A percentile compares a stretch with the other conserved stretches of the same genome.
phyloP scores from a whole-genome alignment of 1,140 invertebrate species.

The Ceratosolen fusciceps region DNA sequence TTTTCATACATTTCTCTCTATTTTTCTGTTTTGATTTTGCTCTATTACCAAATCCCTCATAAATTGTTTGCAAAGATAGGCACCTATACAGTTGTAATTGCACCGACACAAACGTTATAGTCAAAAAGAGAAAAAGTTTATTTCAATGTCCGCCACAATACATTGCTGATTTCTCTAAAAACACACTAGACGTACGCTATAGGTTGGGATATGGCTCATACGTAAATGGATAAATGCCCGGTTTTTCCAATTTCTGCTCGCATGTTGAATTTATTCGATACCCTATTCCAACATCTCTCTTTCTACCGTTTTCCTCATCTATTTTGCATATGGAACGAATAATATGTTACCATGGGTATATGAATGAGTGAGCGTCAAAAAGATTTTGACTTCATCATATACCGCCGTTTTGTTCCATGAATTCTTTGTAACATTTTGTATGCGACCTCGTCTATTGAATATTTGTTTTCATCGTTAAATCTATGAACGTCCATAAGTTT shows the following conservation, averaged over 20 bases:
- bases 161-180: constrained; percentile 66
- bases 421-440: neutral
- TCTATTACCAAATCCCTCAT: neutral
- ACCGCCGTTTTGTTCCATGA: neutral
- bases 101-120: neutral
- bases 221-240: constrained; percentile 68
- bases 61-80: constrained; percentile 11
- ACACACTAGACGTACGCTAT: neutral
- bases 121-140: neutral
- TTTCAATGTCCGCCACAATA: constrained; percentile 67
- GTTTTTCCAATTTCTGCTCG: constrained; percentile 44
- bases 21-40: constrained; percentile 11
- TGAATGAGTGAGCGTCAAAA: constrained; percentile 41
- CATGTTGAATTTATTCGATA: constrained; percentile 14
- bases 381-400: constrained; percentile 42
- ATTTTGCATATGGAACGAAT: neutral
- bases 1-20: constrained; percentile 55
- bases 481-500: neutral
- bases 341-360: constrained; percentile 1
- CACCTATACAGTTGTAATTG: constrained; percentile 46
- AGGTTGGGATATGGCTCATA: constrained; percentile 10
- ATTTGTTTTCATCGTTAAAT: neutral
- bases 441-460: neutral
- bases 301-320: neutral
- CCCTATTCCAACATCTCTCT: constrained; percentile 9